These are phyloP conservation scores for Zeugodacus cucurbitae DNA, from an alignment of 1,140 invertebrate genomes.

Conservation along the genomic window DNA sequence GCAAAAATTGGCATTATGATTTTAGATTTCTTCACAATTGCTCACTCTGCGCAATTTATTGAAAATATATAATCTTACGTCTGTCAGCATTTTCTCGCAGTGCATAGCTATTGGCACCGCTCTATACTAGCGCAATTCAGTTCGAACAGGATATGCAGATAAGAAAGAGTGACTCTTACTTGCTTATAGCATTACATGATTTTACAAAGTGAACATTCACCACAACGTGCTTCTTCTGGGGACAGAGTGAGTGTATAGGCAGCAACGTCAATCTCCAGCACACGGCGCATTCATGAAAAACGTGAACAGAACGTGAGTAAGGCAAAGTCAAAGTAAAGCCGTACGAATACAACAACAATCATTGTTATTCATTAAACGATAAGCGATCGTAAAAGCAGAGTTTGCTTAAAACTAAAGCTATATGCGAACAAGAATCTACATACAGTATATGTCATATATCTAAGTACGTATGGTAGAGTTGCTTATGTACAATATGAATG, in stretches of 20 bases:
- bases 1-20: no score
- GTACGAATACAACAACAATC: background rate
- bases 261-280: background rate
- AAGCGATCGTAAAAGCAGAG: background rate
- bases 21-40: no score
- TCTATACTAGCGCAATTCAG: background rate
- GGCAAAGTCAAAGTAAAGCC: background rate
- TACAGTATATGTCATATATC: no score
- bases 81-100: background rate
- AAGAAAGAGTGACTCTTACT: background rate
- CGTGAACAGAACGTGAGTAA: background rate
- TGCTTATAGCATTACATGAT: background rate
- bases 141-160: background rate
- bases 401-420: background rate
- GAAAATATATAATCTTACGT: no score
- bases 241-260: background rate
- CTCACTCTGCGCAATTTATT: no score
- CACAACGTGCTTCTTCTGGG: background rate
- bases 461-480: no score
- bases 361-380: background rate
- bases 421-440: no score
- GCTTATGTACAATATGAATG: no score
- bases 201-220: background rate
- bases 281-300: background rate
- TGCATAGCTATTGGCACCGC: background rate